phyloP scores from a whole-genome alignment of 2,113 vertebrate species.

The Oryzias javanicus region DNA sequence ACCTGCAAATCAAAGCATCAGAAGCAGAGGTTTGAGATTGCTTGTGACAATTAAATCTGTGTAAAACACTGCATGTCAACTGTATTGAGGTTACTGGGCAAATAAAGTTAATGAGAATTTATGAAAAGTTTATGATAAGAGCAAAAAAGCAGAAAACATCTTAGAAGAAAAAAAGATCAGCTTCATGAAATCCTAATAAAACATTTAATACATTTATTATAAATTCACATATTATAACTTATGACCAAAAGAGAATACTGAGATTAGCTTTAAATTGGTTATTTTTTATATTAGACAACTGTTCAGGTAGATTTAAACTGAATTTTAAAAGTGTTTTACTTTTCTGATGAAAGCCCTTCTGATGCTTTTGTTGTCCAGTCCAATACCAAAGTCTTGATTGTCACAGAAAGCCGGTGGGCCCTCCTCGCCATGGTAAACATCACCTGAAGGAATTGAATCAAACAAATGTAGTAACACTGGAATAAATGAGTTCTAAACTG shows the following conservation, averaged over 20 bases:
- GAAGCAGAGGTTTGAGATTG: neutral
- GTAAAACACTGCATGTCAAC: too few species aligned
- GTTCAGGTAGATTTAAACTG: neutral
- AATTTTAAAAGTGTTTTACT: constrained; percentile 22
- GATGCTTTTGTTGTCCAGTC: constrained; percentile 61
- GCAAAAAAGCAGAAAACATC: too few species aligned
- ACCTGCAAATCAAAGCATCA: constrained; percentile 71
- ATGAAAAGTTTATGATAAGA: too few species aligned
- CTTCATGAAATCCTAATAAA: too few species aligned
- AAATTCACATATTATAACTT: too few species aligned
- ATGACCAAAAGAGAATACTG: too few species aligned
- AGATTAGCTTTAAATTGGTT: neutral
- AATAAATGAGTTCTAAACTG: neutral
- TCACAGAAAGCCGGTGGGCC: constrained; percentile 57
- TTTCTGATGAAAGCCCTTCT: constrained; percentile 64
- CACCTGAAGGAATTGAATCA: constrained; percentile 23
- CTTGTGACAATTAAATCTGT: too few species aligned
- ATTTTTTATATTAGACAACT: neutral
- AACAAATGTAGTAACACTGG: neutral
- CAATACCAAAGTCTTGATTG: constrained; percentile 60
- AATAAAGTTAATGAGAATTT: too few species aligned
- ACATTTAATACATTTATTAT: too few species aligned
- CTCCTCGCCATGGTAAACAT: constrained; percentile 35
- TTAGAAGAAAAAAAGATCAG: too few species aligned
- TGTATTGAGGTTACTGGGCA: too few species aligned